Base-by-base conservation (phyloP, 2,113 vertebrate species). In the Antigone vipio region DNA sequence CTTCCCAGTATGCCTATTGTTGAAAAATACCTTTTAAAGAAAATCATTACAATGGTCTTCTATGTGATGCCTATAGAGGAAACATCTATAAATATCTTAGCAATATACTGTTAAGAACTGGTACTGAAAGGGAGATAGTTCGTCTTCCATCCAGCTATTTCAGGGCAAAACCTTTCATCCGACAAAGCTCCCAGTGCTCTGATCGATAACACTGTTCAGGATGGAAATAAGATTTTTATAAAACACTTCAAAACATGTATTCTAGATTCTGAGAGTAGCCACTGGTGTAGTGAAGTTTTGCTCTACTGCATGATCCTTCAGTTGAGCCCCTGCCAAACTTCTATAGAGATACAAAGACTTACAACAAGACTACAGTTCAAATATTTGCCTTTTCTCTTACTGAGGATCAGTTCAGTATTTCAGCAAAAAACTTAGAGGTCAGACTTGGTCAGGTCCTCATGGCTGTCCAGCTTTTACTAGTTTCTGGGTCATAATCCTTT, bases 401-500 rank as follows among this genome's bases (percentile, higher is more conserved):
- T 10, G 6, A 77, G 52, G 59, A 60, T 83, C 73, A 58, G 12
- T 74, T 75, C 58, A 68, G 45, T 34, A 69, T 83, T 85, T 88
- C 40, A 78, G 40, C 6, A 94, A 82, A 92, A 92, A 93, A 3
- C 13, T 40, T n/a, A 24, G 34, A 84, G 73, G 58, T 94, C 90
- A 89, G 84, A 75, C 40, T 35, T 85, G 68, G 73, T 76, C 50
- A 76, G 73, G 42, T 87, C 79, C 72, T 95, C 67, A 63, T 59
- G 63, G 21, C 42, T 93, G 91, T 79, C 93, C 87, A 42, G 73
- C 35, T 96, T 96, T 95, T 96, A 93, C 69, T 87, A 55, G 74
- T 89, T 96, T 91, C 83, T 96, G 59, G 90, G 89, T 72, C 63
- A 82, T 97, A 96, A 97, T 87, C 71, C n/a, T 93, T 92, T 97